These are phyloP conservation scores for Neodon shergylaensis DNA, from an alignment of 2,113 vertebrate genomes.

Conservation along the genomic window DNA sequence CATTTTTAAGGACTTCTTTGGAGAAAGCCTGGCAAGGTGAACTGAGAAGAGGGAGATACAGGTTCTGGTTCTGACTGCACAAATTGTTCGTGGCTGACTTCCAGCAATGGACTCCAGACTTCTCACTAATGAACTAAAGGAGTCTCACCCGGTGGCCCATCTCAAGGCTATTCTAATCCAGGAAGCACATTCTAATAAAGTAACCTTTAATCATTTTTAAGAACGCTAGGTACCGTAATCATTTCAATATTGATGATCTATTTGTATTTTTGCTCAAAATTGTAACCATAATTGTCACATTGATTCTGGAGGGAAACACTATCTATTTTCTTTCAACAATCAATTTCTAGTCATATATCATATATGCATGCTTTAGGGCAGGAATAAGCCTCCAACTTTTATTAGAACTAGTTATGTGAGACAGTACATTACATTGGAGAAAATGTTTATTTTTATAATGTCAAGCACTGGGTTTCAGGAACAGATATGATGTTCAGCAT, in stretches of 20 bases:
- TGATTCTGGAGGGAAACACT: background rate
- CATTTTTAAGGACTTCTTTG: background rate
- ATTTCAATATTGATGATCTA: conserved; percentile 25
- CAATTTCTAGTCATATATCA: background rate
- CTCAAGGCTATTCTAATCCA: background rate
- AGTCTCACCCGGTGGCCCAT: background rate
- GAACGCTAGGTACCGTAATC: background rate
- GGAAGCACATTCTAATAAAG: background rate
- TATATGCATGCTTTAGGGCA: background rate
- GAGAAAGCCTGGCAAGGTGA: background rate
- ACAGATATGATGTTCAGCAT: background rate
- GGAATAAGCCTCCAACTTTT: background rate
- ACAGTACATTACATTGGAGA: conserved; percentile 17
- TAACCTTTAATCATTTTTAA: conserved; percentile 38
- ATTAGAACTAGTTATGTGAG: conserved; percentile 30
- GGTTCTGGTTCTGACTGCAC: background rate
- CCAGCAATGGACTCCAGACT: background rate
- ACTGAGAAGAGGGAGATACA: background rate
- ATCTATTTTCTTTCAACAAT: conserved; percentile 3
- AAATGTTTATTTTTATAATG: background rate
- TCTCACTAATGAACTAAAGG: background rate
- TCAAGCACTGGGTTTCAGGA: background rate
- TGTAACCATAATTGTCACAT: conserved; percentile 32
- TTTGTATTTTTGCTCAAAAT: conserved; percentile 59
- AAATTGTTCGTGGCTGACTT: background rate